Conservation (phyloP, 2,888 invertebrate species). For the Plebejus anna region DNA sequence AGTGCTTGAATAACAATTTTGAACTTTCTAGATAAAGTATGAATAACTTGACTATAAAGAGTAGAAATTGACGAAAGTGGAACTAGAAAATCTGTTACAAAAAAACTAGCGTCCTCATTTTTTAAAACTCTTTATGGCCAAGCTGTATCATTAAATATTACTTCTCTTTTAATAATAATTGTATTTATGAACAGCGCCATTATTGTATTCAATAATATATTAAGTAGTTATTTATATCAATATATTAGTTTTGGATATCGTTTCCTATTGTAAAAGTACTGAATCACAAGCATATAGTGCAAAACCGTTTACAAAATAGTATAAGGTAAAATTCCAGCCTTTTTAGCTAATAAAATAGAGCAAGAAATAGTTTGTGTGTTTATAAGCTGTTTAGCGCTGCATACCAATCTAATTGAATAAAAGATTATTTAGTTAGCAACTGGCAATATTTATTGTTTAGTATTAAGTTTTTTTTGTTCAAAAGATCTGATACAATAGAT, state of each 20-base stretch:
- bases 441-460: slow-evolving; percentile 21
- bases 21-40: background rate
- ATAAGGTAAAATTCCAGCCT: slow-evolving; percentile 6
- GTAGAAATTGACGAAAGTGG: background rate
- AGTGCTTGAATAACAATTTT: background rate
- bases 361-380: background rate
- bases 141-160: background rate
- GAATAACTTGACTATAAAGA: background rate
- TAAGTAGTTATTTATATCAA: no score
- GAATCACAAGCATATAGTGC: slow-evolving; percentile 10
- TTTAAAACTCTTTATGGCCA: background rate
- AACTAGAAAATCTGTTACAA: no score
- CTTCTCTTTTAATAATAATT: background rate
- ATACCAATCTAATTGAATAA: background rate
- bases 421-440: background rate
- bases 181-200: background rate
- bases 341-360: background rate
- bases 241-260: background rate
- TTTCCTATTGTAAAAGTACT: slow-evolving; percentile 2
- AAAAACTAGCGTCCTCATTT: no score
- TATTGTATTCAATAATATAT: background rate
- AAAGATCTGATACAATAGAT: slow-evolving; percentile 25
- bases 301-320: slow-evolving; percentile 10
- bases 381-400: background rate
- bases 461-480: slow-evolving; percentile 12